Percentiles rank a stretch among this genome's conserved stretches.
Conservation (phyloP, 2,113 vertebrate genomes). For the Pangasianodon hypophthalmus region DNA sequence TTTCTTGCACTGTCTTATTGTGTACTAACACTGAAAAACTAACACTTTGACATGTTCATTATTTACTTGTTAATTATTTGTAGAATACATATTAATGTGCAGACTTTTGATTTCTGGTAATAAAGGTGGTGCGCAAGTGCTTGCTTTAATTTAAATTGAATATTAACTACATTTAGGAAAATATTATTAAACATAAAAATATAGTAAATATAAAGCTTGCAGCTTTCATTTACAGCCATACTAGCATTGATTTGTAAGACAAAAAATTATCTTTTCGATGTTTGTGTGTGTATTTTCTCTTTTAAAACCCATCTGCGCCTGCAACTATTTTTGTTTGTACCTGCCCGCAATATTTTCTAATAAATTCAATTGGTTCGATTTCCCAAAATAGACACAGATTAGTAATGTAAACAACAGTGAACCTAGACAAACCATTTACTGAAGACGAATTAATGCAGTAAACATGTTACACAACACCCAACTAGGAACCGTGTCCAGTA, state of each 20-base stretch:
- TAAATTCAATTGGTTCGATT: neutral
- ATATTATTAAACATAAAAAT: neutral
- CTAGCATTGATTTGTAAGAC: neutral
- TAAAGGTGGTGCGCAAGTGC: conserved; percentile 16
- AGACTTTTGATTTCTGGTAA: conserved; percentile 9
- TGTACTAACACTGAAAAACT: conserved; percentile 45
- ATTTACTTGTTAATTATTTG: conserved; percentile 30
- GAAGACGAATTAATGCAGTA: neutral
- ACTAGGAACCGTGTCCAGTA: neutral
- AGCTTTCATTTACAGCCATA: conserved; percentile 1
- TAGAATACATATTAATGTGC: conserved; percentile 11
- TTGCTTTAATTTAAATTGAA: neutral
- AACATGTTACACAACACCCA: neutral
- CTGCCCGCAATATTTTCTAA: neutral
- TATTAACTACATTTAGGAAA: neutral
- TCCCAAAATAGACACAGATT: neutral
- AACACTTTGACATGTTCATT: neutral
- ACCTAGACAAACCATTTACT: neutral
- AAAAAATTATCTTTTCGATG: neutral
- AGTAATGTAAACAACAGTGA: neutral
- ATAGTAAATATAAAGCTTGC: neutral
- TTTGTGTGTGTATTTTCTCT: no score
- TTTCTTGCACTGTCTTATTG: conserved; percentile 30
- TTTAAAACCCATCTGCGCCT: neutral
- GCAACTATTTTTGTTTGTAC: neutral